Base-by-base conservation (phyloP, 2,113 vertebrate genomes). In the Dipodomys stephensi region DNA sequence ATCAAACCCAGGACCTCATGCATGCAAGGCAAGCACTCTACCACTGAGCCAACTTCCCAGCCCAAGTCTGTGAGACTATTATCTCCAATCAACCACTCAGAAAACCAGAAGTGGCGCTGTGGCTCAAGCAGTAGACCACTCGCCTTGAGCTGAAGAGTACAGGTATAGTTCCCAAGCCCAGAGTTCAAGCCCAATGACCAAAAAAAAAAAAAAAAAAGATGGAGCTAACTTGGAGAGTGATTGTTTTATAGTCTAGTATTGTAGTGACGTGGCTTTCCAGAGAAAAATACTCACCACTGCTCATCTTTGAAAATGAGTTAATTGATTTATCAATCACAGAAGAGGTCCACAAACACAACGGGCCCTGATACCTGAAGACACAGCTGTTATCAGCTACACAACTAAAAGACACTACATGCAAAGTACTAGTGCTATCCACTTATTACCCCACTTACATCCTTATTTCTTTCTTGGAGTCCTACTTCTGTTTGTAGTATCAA, bases 161-260 rank as follows among this genome's bases (percentile, higher is more conserved):
- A 39, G 35, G 35, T 2, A 39, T 39, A 39, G 35, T 39, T 39
- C 4, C 5, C 39, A 39, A 39, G 39, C 39, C 39, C 39, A 39
- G 39, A 39, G 39, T 39, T 39, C 39, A 39, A 39, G 39, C 5
- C 39, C 39, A 4, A 39, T 39, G 39, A 39, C 39, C 5, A 6
- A 39, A 39, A 39, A 39, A 39, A 39, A 39, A n/a, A n/a, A 39
- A 39, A 39, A 39, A 39, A 39, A 39, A 39, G 39, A 39, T 39
- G 80, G 94, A 98, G 91, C 97, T 97, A 77, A 86, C 62, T 86
- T 97, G 95, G 86, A 96, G 57, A 76, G 79, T 2, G 53, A 94
- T 96, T 97, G 93, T 95, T 95, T 96, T 95, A 94, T 39, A 39
- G 39, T 39, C 6, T 39, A 39, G 39, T 46, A 80, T 82, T 77